phyloP scores from a whole-genome alignment of 1,140 invertebrate genomes.

The Bombyx mandarina region DNA sequence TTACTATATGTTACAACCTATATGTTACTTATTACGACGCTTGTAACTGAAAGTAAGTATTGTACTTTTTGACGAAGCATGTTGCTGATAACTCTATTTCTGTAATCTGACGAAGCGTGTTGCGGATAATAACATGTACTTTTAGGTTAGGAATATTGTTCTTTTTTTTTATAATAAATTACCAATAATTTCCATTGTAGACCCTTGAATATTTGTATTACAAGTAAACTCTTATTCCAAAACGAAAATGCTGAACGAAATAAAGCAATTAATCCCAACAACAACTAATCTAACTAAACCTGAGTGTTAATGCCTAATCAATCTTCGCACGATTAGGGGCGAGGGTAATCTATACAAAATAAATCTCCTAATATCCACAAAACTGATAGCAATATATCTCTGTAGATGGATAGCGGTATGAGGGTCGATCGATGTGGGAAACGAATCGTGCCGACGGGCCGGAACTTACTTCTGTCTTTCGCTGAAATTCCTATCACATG shows the following conservation, averaged over 20 bases:
- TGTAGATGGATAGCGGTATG: background rate
- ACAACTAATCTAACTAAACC: slow-evolving; percentile 8
- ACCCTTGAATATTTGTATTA: no score
- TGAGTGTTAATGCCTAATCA: slow-evolving; percentile 5
- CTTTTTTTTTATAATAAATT: no score
- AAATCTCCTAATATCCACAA: slow-evolving; percentile 3
- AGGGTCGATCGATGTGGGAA: slow-evolving; percentile 6
- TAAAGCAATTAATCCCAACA: background rate
- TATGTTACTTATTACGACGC: no score
- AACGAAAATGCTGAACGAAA: background rate
- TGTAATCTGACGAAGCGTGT: no score
- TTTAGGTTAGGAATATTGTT: no score
- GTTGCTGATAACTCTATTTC: no score
- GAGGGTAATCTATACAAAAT: slow-evolving; percentile 4
- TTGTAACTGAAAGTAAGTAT: no score
- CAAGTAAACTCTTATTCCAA: background rate
- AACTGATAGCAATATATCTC: slow-evolving; percentile 8
- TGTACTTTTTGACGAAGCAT: no score
- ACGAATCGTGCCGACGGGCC: background rate
- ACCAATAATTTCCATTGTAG: no score
- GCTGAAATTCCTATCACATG: no score
- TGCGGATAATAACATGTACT: no score
- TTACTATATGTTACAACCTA: no score
- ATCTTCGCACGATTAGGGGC: slow-evolving; percentile 5
- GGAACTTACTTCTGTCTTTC: background rate